Evolutionary conservation across 53 echinoderm and acorn worm genomes (phyloP).

Genomic region (Apostichopus leukothele): DNA sequence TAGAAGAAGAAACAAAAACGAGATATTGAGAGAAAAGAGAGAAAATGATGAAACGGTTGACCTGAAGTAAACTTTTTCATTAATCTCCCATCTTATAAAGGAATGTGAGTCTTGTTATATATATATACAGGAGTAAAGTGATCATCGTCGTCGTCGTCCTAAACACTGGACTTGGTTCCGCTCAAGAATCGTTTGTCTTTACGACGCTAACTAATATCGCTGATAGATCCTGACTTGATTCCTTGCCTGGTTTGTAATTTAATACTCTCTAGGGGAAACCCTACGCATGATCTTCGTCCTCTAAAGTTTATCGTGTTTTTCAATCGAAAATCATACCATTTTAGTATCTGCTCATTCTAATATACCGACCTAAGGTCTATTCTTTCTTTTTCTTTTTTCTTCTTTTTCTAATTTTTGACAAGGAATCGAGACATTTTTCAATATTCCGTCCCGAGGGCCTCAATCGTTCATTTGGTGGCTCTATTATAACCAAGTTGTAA

Average conservation of each 20-base stretch:
- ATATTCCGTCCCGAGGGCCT: constrained; percentile 27
- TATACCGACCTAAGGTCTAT: neutral
- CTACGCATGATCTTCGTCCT: neutral
- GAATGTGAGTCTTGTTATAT: constrained; percentile 10
- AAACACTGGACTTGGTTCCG: constrained; percentile 11
- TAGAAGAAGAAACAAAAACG: neutral
- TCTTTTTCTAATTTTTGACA: neutral
- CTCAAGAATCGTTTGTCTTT: neutral
- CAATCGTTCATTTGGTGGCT: constrained; percentile 13
- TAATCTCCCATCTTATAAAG: constrained; percentile 5
- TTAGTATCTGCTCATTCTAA: constrained; percentile 14
- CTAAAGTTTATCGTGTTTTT: constrained; percentile 13
- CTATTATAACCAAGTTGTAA: neutral
- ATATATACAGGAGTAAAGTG: neutral
- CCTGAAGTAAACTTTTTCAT: neutral
- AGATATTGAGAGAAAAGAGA: neutral
- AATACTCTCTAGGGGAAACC: constrained; percentile 2
- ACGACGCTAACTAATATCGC: neutral
- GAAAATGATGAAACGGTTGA: neutral
- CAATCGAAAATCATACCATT: constrained; percentile 29
- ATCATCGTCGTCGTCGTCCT: neutral
- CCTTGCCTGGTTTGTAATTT: neutral
- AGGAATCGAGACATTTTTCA: constrained; percentile 42
- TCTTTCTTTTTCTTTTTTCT: too few species aligned
- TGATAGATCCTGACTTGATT: constrained; percentile 8